phyloP scores from a whole-genome alignment of 2,113 vertebrate genomes.

The cattle (Bos taurus) region ARS-UCD2.0 NC_037328.1:48682001-48682500 shows the following conservation, averaged over 20 bases:
- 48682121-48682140: neutral
- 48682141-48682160: neutral
- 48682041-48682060: neutral
- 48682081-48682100: neutral
- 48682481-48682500: neutral
- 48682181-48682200: neutral
- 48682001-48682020: neutral
- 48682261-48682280: neutral
- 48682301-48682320: neutral
- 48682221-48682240: neutral
- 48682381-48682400: neutral
- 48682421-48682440: neutral
- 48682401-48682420: neutral
- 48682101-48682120: neutral
- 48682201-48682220: neutral
- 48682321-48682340: neutral
- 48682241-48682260: neutral
- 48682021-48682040: neutral
- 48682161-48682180: neutral
- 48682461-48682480: neutral
- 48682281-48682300: neutral
- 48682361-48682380: accelerated
- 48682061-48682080: neutral
- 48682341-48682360: neutral
- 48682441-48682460: neutral